Base-by-base conservation (phyloP, 2,888 invertebrate species). In the Aphrophora alni region DNA sequence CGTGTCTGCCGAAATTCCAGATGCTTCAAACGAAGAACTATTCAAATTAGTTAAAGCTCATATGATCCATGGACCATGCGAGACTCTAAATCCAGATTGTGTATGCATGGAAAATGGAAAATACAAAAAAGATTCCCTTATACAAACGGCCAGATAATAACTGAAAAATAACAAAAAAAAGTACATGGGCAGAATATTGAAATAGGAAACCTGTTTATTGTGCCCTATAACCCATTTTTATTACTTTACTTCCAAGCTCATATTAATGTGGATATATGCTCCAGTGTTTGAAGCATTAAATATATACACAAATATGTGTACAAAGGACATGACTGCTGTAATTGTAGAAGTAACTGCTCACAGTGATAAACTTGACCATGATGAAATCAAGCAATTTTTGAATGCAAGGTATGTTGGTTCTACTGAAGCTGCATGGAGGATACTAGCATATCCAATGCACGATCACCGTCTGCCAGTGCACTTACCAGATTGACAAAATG, bases 381-480 rank as follows among this genome's bases (percentile, higher is more conserved):
- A 70, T 24, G 70, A 21, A 26, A 26, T 70, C 17, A 70, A 14
- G 3, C 8, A 3, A 24, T 70, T 26, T 8, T 12, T 68, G n/a
- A 71, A 71, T 25, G 27, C 78, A 44, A 1, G 87, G 51, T 88
- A 87, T 83, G 85, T 88, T 5, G 85, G 85, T 74, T 84, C 85
- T 21, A 86, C 84, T 77, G 87, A 88, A 84, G 87, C 87, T 4
- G 81, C 83, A 17, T 88, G 87, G 87, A 78, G 87, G 38, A 83
- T 87, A n/a, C 85, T 86, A 72, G 84, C 84, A 83, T 87, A 81
- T 27, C 27, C 72, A 25, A 80, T 83, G 85, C 83, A 83, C 74
- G 83, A 81, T 59, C 81, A 85, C 28, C 85, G 86, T 0, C 88
- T 88, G 83, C 85, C 86, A 10, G 86, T 88, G 21, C 87, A 88